Percentiles rank a stretch among this genome's conserved stretches.
Evolutionary conservation across 2,113 vertebrate genomes (phyloP).

Genomic region (Camelus bactrianus): DNA sequence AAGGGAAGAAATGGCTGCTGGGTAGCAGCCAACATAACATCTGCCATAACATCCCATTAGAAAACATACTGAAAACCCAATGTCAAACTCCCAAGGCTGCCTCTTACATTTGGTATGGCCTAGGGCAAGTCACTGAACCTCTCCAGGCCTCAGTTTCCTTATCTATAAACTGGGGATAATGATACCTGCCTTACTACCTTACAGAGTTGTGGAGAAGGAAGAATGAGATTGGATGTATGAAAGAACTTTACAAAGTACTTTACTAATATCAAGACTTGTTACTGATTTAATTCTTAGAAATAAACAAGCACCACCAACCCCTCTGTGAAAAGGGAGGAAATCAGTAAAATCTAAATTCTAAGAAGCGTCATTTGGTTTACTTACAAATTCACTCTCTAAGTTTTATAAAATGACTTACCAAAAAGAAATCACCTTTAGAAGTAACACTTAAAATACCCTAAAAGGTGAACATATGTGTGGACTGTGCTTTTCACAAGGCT

Average conservation of each 20-base stretch:
- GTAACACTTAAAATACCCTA: background rate
- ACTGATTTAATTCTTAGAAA: conserved; percentile 54
- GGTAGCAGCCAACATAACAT: background rate
- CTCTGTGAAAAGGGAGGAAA: conserved; percentile 9
- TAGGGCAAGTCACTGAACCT: background rate
- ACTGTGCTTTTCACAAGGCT: background rate
- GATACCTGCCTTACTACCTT: background rate
- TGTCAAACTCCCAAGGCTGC: background rate
- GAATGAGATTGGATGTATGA: background rate
- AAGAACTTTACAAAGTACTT: conserved; percentile 8
- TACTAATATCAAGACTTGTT: background rate
- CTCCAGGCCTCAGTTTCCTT: background rate
- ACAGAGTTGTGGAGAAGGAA: background rate
- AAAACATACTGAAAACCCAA: conserved; percentile 1
- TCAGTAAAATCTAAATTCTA: conserved; percentile 5
- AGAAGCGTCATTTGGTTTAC: background rate
- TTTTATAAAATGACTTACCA: background rate
- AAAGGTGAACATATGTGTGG: background rate
- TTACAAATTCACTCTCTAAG: background rate
- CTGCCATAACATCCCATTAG: background rate
- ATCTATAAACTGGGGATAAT: background rate
- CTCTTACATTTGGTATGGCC: background rate
- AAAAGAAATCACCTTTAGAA: conserved; percentile 21
- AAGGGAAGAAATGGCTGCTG: background rate
- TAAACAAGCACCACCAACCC: background rate